A percentile compares a stretch with the other conserved stretches of the same genome.
phyloP scores from a whole-genome alignment of 2,888 invertebrate genomes.

The Polyommatus icarus region DNA sequence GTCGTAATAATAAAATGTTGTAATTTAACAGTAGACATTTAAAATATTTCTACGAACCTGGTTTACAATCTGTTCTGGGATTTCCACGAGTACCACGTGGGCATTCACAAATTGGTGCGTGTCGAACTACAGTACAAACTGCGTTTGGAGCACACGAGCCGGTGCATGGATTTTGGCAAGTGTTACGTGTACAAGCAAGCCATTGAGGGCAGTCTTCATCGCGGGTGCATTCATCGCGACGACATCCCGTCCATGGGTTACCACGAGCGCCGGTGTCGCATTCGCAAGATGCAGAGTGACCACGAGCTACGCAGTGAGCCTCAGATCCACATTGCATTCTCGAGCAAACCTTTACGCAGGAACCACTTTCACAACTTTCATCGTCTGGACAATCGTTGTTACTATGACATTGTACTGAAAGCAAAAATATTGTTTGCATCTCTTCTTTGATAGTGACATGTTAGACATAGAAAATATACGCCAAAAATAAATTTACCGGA shows the following conservation, averaged over 20 bases:
- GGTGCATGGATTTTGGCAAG: constrained; percentile 91
- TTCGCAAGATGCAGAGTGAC: constrained; percentile 89
- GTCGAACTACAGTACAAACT: constrained; percentile 88
- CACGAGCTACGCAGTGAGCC: constrained; percentile 88
- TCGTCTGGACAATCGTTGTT: constrained; percentile 91
- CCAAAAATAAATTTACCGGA: constrained; percentile 74
- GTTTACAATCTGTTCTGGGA: constrained; percentile 84
- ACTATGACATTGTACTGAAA: constrained; percentile 89
- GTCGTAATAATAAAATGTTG: not conserved
- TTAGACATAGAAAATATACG: not conserved
- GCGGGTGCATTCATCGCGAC: constrained; percentile 86
- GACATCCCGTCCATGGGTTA: constrained; percentile 89
- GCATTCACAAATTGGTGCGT: constrained; percentile 89
- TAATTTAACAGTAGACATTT: constrained; percentile 25
- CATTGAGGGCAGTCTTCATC: constrained; percentile 90
- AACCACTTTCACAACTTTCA: constrained; percentile 90
- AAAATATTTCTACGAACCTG: constrained; percentile 60
- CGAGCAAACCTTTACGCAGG: constrained; percentile 89
- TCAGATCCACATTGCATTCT: constrained; percentile 89
- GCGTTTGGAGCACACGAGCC: constrained; percentile 90
- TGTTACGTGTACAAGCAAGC: constrained; percentile 88
- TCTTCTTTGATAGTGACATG: not conserved
- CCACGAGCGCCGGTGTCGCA: constrained; percentile 88
- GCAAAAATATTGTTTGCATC: constrained; percentile 24
- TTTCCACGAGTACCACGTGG: constrained; percentile 91